A percentile compares a stretch with the other conserved stretches of the same genome.
Conservation (phyloP, 2,113 vertebrate species). For the Anguilla japonica region DNA sequence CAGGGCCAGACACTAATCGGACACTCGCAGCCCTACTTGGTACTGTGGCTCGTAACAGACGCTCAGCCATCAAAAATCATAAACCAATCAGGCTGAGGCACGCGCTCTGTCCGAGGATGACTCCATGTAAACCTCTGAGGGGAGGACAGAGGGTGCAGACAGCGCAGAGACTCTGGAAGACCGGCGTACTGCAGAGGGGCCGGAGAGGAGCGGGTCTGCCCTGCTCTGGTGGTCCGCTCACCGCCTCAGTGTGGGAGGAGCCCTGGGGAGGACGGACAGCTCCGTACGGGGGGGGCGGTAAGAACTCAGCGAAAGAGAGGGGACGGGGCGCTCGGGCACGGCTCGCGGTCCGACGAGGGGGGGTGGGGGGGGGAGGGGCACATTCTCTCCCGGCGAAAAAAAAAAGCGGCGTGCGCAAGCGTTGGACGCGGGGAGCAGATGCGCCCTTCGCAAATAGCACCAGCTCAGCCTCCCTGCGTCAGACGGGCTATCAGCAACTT, state of each 20-base stretch:
- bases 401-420: conserved; percentile 14
- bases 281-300: background rate
- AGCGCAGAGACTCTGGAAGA: background rate
- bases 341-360: background rate
- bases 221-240: background rate
- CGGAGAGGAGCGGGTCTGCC: background rate
- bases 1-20: background rate
- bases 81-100: background rate
- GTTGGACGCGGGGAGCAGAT: conserved; percentile 60
- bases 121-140: background rate
- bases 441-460: conserved; percentile 64
- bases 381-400: conserved; percentile 41
- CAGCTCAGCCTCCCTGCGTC: conserved; percentile 57
- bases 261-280: background rate
- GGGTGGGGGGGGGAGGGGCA: conserved; percentile 27
- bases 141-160: background rate
- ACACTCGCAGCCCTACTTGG: background rate
- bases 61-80: background rate
- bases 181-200: background rate
- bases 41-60: background rate
- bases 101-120: background rate
- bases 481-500: conserved; percentile 56
- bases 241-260: background rate
- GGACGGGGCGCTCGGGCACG: background rate
- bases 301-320: background rate